Percentiles rank a stretch among this genome's conserved stretches.
These are phyloP conservation scores for Euplagia quadripunctaria DNA, from an alignment of 2,888 invertebrate genomes.

Conservation along the genomic window DNA sequence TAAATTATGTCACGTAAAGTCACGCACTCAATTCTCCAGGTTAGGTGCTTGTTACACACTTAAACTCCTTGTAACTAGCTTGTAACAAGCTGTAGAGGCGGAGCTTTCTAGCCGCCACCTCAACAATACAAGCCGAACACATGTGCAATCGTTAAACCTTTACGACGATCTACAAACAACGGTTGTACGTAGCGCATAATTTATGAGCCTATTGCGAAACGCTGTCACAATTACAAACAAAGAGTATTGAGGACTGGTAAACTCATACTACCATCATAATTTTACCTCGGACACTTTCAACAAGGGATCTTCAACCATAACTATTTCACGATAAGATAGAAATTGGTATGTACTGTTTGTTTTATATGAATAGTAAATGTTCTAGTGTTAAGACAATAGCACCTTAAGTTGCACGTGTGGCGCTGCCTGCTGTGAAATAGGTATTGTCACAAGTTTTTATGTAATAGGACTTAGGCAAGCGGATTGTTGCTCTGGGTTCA, in stretches of 20 bases:
- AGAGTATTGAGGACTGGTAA: constrained; percentile 57
- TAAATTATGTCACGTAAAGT: no score
- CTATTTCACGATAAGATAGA: constrained; percentile 8
- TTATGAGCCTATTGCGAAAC: constrained; percentile 24
- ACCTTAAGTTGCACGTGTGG: constrained; percentile 70
- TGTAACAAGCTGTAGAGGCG: background rate
- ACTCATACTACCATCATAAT: constrained; percentile 59
- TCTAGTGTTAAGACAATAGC: constrained; percentile 63
- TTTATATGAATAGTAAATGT: constrained; percentile 35
- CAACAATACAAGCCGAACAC: constrained; percentile 12
- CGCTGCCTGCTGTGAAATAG: constrained; percentile 48
- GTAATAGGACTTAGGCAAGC: constrained; percentile 28
- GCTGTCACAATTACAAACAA: constrained; percentile 43
- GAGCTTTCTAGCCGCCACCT: constrained; percentile 1
- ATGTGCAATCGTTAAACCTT: constrained; percentile 18
- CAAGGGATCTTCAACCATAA: constrained; percentile 19
- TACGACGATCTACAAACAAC: constrained; percentile 18
- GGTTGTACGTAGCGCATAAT: constrained; percentile 19
- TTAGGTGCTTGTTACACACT: background rate
- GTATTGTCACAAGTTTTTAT: constrained; percentile 47
- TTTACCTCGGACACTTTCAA: constrained; percentile 21
- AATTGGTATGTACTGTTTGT: constrained; percentile 13
- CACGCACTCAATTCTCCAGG: background rate
- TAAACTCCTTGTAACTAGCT: background rate
- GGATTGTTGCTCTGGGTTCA: background rate